These are phyloP conservation scores for Chaetodon trifasciatus DNA, from an alignment of 2,797 vertebrate genomes.

Conservation along the genomic window DNA sequence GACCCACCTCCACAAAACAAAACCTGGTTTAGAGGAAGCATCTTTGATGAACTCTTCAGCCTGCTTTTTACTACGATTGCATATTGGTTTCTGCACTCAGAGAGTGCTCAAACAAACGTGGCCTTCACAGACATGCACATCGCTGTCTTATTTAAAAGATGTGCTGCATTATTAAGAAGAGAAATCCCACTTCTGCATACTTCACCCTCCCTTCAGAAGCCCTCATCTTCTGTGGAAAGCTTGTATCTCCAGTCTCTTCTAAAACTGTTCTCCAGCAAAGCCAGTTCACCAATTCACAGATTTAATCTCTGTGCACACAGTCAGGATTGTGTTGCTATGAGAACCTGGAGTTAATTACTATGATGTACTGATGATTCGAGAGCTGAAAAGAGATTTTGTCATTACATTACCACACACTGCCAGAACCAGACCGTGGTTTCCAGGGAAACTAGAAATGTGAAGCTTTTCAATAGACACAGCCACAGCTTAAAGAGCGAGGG, in stretches of 20 bases:
- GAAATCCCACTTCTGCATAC: conserved; percentile 27
- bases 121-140: conserved; percentile 6
- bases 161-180: conserved; percentile 24
- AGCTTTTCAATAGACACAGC: conserved; percentile 86
- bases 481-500: conserved; percentile 84
- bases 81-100: neutral
- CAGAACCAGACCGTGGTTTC: conserved; percentile 86
- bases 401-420: conserved; percentile 85
- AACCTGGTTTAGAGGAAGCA: neutral
- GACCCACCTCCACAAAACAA: neutral
- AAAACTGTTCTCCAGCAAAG: conserved; percentile 34
- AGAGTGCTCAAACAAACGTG: conserved; percentile 10
- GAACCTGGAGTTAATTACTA: conserved; percentile 80
- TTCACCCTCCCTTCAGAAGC: conserved; percentile 16
- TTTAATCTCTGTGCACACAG: conserved; percentile 44
- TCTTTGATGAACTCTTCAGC: neutral
- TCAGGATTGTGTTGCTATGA: conserved; percentile 64
- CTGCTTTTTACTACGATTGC: conserved; percentile 1
- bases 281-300: conserved; percentile 44
- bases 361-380: conserved; percentile 83
- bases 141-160: conserved; percentile 18
- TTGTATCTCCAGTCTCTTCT: conserved; percentile 36
- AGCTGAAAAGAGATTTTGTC: conserved; percentile 80
- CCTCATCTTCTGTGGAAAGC: conserved; percentile 24
- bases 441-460: conserved; percentile 90